Base-by-base conservation (phyloP, 92 coral and sea anemone genomes). In the Isaurus tuberculatus region DNA sequence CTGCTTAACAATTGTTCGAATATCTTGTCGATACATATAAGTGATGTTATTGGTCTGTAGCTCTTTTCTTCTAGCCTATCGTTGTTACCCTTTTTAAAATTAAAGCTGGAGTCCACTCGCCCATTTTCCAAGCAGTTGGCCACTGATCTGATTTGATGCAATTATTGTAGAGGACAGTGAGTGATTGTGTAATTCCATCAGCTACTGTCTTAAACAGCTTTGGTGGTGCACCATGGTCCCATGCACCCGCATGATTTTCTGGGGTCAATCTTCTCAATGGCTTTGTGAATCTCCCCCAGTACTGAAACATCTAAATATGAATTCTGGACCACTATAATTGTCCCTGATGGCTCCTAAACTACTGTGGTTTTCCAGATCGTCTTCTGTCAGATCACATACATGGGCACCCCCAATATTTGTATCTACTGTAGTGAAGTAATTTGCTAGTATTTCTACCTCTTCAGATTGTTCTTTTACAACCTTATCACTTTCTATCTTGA, bases 211-310 rank as follows among this genome's bases (percentile, higher is more conserved):
- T 89, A 23, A 88, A 81, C 34, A 79, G 49, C 42, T 79, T 85
- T 11, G 86, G 88, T 79, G 86, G 49, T 58, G 57, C 61, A 15
- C 82, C 70, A 11, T 61, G 43, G 80, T 89, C 80, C 65, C 86
- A 84, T n/a, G n/a, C n/a, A 40, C 58, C 91, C 81, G 36, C 91
- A 67, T n/a, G 80, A 84, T 73, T 84, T 88, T 58, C 79, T 75
- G 61, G 85, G 82, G 65, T 83, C 77, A 19, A 83, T 57, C 61
- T 75, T 75, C 83, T 73, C 79, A 44, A 88, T 30, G 33, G 88
- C 70, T 29, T 29, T 37, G 22, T 67, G 32, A 13, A 83, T 74
- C 66, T 87, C 83, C 31, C n/a, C 63, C 49, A 16, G 37, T 34
- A 73, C 51, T 44, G 29, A 73, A 26, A 26, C 9, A 29, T 44